Percentiles rank a stretch among this genome's conserved stretches.
Conservation (phyloP, 2,113 vertebrate genomes). For the Mormyrus iriodes region DNA sequence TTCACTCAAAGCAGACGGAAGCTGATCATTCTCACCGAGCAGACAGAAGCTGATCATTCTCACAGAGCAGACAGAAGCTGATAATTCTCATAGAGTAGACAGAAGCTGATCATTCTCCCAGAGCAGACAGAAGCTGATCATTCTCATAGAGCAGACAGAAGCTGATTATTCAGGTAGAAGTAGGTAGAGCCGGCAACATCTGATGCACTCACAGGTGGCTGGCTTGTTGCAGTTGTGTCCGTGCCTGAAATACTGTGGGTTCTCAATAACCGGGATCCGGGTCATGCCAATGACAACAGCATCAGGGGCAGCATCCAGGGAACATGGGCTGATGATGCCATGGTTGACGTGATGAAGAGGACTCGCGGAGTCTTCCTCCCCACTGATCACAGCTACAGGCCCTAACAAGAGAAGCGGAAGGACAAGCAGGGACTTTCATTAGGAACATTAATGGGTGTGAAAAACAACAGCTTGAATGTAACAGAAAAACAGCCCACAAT, state of each 20-base stretch:
- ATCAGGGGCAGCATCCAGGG: conserved; percentile 80
- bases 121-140: background rate
- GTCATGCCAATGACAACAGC: conserved; percentile 96
- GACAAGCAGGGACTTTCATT: background rate
- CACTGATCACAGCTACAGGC: conserved; percentile 92
- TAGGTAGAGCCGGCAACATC: background rate
- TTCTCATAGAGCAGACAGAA: background rate
- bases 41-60: background rate
- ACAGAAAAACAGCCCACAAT: background rate
- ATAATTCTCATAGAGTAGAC: background rate
- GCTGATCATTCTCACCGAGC: background rate
- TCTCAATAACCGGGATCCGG: conserved; percentile 91
- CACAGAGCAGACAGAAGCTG: background rate
- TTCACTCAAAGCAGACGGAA: background rate
- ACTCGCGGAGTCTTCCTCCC: conserved; percentile 95
- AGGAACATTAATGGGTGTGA: background rate
- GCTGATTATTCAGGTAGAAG: background rate
- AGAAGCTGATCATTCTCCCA: background rate
- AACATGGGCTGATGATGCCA: conserved; percentile 84
- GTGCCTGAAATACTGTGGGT: conserved; percentile 93
- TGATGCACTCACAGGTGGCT: conserved; percentile 79
- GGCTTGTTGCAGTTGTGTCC: conserved; percentile 94
- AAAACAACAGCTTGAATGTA: background rate
- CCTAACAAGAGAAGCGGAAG: conserved; percentile 56
- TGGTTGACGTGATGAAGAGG: conserved; percentile 97